Conservation (phyloP, 2,113 vertebrate genomes). For the Isurus oxyrinchus region DNA sequence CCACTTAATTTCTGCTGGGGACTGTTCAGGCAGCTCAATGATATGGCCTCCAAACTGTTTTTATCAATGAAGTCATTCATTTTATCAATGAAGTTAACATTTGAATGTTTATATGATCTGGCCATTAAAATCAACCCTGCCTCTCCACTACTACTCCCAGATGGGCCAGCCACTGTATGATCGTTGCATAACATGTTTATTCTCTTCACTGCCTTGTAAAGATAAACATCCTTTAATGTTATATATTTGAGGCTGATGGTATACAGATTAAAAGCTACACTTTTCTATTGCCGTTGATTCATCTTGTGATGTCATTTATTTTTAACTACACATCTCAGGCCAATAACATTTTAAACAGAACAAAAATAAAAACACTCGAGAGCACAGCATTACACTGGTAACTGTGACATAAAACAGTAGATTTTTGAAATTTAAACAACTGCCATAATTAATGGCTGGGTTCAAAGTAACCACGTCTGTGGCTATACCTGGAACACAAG, state of each 20-base stretch:
- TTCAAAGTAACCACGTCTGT: not conserved
- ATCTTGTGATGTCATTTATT: not conserved
- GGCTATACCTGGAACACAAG: not conserved
- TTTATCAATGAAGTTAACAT: too few species aligned
- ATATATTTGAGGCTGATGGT: not conserved
- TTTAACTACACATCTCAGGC: not conserved
- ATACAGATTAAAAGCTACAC: too few species aligned
- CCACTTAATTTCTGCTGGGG: not conserved
- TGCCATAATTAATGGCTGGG: not conserved
- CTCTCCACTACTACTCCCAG: not conserved
- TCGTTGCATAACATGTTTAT: not conserved
- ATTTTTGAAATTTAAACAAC: not conserved
- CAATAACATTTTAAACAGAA: not conserved
- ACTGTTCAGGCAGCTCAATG: not conserved
- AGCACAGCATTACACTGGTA: not conserved
- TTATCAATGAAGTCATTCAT: not conserved
- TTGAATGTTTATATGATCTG: not conserved
- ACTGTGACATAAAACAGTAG: not conserved
- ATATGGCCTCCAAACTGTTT: not conserved
- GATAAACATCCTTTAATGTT: not conserved
- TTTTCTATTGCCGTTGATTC: not conserved
- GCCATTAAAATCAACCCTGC: not conserved
- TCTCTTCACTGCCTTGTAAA: not conserved
- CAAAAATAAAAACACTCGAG: not conserved
- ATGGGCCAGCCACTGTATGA: not conserved